Evolutionary conservation across 2,888 invertebrate genomes (phyloP).

Genomic region (Meliscaeva auricollis): DNA sequence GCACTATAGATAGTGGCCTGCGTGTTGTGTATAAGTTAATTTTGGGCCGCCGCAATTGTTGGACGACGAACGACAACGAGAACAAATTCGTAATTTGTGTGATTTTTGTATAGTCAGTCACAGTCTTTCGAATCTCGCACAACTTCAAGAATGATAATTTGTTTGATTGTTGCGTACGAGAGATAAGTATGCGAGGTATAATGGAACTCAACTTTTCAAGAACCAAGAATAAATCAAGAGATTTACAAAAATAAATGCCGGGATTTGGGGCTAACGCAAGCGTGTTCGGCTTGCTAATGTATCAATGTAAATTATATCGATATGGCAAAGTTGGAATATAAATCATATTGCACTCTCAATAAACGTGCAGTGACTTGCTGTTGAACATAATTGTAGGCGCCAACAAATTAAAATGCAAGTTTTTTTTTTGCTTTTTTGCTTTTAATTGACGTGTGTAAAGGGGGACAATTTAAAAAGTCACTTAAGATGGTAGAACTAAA

Average conservation of each 20-base stretch:
- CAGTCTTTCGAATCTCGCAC: background rate
- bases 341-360: conserved; percentile 60
- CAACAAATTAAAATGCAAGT: conserved; percentile 47
- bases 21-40: conserved; percentile 16
- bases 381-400: conserved; percentile 67
- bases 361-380: conserved; percentile 40
- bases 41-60: conserved; percentile 23
- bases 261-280: conserved; percentile 25
- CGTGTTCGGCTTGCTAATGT: conserved; percentile 43
- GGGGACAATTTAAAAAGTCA: conserved; percentile 12
- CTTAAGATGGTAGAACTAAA: background rate
- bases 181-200: conserved; percentile 1
- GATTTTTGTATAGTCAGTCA: conserved; percentile 17
- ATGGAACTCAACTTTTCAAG: conserved; percentile 9
- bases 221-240: conserved; percentile 54
- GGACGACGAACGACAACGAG: too few species aligned
- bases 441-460: conserved; percentile 25
- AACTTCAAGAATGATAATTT: conserved; percentile 38
- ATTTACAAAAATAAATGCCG: conserved; percentile 23
- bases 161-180: too few species aligned
- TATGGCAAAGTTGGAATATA: conserved; percentile 45
- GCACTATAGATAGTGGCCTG: conserved; percentile 22
- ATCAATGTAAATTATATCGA: conserved; percentile 40
- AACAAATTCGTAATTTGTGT: conserved; percentile 36
- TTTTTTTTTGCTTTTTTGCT: background rate